Base-by-base conservation (phyloP, 2,797 vertebrate species). In the Crenichthys baileyi region DNA sequence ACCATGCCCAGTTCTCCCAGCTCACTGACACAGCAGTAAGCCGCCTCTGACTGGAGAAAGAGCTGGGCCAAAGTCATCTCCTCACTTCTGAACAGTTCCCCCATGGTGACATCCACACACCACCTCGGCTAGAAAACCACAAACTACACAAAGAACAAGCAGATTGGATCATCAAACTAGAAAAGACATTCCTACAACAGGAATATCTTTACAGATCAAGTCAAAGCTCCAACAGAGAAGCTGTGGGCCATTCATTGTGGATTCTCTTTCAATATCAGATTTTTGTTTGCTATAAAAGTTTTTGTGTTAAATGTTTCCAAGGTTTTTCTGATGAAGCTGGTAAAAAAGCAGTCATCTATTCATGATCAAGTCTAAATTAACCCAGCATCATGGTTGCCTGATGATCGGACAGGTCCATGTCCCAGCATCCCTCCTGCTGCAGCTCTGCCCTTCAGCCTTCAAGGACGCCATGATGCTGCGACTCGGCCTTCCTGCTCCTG, bases 31-130 rank as follows among this genome's bases (percentile, higher is more conserved):
- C 98, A 99, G 93, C 98, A 99, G 84, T 99, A 99, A 0, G 98
- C 98, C 48, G 97, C 97, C 93, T 98, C 98, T 0, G 97, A 98
- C 86, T 99, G 98, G 29, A 99, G 96, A 74, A 99, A 99, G 20
- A 99, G 97, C 95, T 99, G 98, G 4, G 98, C 98, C 80, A 99
- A 94, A 1, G 97, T 98, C 97, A 99, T 99, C 95, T 99, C 98
- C 90, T 98, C 98, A 36, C 97, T 98, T 78, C 98, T 93, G 93
- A 99, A 99, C 71, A 99, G 95, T 83, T 98, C 97, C 86, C 98
- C 98, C 98, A 99, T 99, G 90, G 84, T 94, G 93, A 76, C 31
- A 39, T 20, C 20, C 22, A 8, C 15, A 22, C 79, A 71, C 20
- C 18, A 44, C 68, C 74, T 79, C 79, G 36, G 41, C 81, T 76